Evolutionary conservation across 2,113 vertebrate genomes (phyloP), one percentile per base, ranked within the genome.

Genomic region (Rhinoderma darwinii): DNA sequence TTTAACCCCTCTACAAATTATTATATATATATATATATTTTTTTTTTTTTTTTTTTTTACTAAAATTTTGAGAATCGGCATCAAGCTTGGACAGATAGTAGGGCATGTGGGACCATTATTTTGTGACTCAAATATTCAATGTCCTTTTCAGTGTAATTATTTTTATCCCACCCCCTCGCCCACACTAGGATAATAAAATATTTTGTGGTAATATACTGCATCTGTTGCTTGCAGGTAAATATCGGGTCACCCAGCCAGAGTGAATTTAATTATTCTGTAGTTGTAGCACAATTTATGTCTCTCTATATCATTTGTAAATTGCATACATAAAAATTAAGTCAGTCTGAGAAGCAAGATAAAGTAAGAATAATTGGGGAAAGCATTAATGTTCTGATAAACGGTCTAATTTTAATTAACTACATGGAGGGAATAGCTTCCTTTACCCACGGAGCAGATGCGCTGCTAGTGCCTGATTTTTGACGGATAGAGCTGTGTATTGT

Each of bases 201-300:
- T 56, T 84, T 83, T 51, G 32, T n/a, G 18, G n/a, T 84, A 32
- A 84, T 73, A 54, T 73, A 88, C 72, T 83, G 92, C 93, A 91
- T 90, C 92, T 91, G 91, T 95, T 95, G 94, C 94, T 96, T 96
- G 94, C 94, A 95, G 93, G 95, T 95, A 93, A 94, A 92, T 84
- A 92, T 93, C 91, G 90, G 94, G 94, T 96, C 95, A 97, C 93
- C 96, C 96, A 96, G 92, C 95, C 95, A 93, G 95, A 89, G 93
- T 92, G 93, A 96, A 96, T 97, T 95, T 97, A 96, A 98, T 97
- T 93, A 92, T 92, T 95, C 94, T 89, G 92, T 95, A 95, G 94
- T 93, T 95, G 92, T 91, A 80, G 72, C 92, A 94, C 94, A 89
- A 96, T 96, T 95, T 96, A 94, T 94, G 95, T 95, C 93, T 92